These are phyloP conservation scores for Eudorcas thomsonii DNA, from an alignment of 2,113 vertebrate species.

Conservation along the genomic window DNA sequence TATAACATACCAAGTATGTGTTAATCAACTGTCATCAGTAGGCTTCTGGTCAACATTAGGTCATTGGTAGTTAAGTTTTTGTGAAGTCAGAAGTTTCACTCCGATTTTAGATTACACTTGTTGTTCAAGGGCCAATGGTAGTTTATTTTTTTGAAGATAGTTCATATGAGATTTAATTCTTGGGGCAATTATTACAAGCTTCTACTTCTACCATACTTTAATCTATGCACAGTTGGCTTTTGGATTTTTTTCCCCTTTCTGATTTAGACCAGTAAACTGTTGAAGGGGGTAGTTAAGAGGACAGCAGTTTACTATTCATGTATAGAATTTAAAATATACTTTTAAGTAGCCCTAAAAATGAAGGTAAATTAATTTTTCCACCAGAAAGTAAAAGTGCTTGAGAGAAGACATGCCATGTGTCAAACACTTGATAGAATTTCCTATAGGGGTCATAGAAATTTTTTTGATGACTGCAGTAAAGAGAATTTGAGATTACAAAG, in stretches of 20 bases:
- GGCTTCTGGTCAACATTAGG: background rate
- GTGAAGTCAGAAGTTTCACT: background rate
- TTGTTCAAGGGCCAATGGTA: background rate
- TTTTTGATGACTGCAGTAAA: background rate
- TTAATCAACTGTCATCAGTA: background rate
- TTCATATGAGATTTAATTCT: conserved; percentile 36
- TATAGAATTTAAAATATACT: background rate
- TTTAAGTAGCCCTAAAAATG: conserved; percentile 29
- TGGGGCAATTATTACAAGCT: background rate
- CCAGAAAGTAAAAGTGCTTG: background rate
- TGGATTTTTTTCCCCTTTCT: background rate
- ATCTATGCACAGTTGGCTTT: background rate
- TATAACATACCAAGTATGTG: background rate
- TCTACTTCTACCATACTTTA: background rate
- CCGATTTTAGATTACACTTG: background rate
- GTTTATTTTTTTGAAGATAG: conserved; percentile 24
- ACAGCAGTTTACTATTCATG: background rate
- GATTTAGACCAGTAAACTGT: background rate
- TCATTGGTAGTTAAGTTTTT: background rate
- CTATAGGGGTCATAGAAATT: background rate
- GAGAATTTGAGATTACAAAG: conserved; percentile 1
- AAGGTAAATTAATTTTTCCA: background rate
- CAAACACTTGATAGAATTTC: background rate
- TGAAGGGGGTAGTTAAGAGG: background rate
- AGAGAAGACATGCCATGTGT: background rate